Base-by-base conservation (phyloP, 2,888 invertebrate species). In the Conus canariensis region DNA sequence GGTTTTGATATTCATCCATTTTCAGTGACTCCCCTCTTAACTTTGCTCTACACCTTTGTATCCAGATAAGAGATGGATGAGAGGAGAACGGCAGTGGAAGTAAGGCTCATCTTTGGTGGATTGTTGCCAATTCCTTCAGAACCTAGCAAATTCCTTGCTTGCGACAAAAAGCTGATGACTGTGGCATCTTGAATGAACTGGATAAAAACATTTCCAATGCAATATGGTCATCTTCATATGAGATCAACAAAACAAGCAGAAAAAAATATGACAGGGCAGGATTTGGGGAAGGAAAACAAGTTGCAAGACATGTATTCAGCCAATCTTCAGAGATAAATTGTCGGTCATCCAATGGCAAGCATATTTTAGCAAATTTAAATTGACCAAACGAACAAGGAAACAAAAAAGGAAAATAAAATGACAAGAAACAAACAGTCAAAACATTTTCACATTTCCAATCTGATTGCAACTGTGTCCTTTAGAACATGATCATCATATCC, bases 391-490 rank as follows among this genome's bases (percentile, higher is more conserved):
- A 45, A 45, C 45, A 45, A 45, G 45, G 45, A 45, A 45, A 45
- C 45, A 80, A 80, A 80, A 45, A 45, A 45, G n/a, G 19, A 22
- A 22, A n/a, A 74, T n/a, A 74, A 74, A 74, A 74, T 19, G 8
- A 74, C 45, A 45, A 45, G 45, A 45, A 45, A 64, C 64, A 64
- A 16, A 64, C 10, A 7, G 64, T 45, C 14, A 25, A 80, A 80
- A 80, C 14, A 45, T 12, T 7, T 45, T n/a, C 80, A 30, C 80
- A 22, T 83, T 83, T 83, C 82, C n/a, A 14, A 56, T 30, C 56
- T 83, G 82, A 83, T 83, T 83, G 82, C 82, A 83, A 83, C 82
- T 83, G 82, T 58, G 82, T 83, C 82, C 82, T 83, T 58, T 58
- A 83, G 56, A 83, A 83, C 58, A 83, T 83, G 22, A 45, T 45